phyloP scores from a whole-genome alignment of 1,140 invertebrate species.

The Trichonephila inaurata region DNA sequence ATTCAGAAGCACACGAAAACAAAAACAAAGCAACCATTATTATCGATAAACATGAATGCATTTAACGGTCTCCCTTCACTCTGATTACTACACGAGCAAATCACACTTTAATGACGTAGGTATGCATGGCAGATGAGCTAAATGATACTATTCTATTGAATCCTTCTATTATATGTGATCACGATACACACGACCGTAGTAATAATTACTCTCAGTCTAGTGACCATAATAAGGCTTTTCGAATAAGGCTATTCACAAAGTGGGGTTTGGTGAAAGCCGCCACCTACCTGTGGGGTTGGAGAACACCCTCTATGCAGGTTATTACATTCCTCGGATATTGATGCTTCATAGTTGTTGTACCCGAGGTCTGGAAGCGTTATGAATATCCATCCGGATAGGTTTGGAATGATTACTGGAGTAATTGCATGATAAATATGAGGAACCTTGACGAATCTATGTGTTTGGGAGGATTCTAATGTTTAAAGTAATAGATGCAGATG shows the following conservation, averaged over 20 bases:
- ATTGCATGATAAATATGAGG: background rate
- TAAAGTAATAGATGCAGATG: too few species aligned
- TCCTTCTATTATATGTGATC: background rate
- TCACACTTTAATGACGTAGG: too few species aligned
- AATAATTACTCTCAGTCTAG: constrained; percentile 20
- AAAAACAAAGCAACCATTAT: too few species aligned
- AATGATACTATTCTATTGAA: background rate
- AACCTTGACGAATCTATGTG: too few species aligned
- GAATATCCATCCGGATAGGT: constrained; percentile 7
- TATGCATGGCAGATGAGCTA: background rate
- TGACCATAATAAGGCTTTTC: constrained; percentile 37
- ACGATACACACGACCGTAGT: background rate
- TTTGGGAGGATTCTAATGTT: too few species aligned
- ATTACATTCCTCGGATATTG: constrained; percentile 41
- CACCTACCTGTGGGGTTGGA: constrained; percentile 14
- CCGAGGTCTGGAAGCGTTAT: background rate
- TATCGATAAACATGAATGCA: too few species aligned
- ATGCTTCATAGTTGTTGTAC: background rate
- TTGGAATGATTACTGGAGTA: background rate
- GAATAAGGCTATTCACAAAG: constrained; percentile 24
- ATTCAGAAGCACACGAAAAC: too few species aligned
- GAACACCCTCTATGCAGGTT: constrained; percentile 22
- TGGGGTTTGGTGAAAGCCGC: background rate
- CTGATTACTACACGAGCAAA: too few species aligned
- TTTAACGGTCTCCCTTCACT: too few species aligned